Evolutionary conservation across 1,140 invertebrate species (phyloP), one percentile per base, ranked within the genome.

Genomic region (Leucophenga varia): DNA sequence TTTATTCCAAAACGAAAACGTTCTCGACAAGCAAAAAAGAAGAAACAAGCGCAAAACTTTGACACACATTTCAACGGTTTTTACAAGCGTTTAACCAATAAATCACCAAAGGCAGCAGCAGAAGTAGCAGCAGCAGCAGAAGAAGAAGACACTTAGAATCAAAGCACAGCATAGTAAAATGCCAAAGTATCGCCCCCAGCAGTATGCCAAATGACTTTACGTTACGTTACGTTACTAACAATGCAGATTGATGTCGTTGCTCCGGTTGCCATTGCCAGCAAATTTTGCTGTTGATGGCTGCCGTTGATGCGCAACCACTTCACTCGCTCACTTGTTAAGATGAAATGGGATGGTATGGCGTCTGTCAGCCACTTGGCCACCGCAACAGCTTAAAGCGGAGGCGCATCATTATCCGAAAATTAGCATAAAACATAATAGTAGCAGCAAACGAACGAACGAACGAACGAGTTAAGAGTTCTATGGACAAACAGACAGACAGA

Each of bases 41-140:
- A 28, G 12, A 12, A 28, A 28, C 25, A 28, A 28, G 25, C 25
- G 12, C 35, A 67, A 67, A 67, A 63, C 63, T 67, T 67, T 67
- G 63, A 67, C 63, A 67, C 59, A 67, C 63, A 67, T 67, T 67
- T 67, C 63, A 67, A 67, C 63, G 63, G 63, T 67, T 67, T 67
- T 67, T 67, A 67, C 63, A 67, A 67, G 47, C 63, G 38, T 67
- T 67, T 67, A 67, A 59, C 63, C 63, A 67, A 67, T 67, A 67
- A 67, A 67, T 67, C 63, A 67, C 58, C 56, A 59, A 51, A 57
- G n/a, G 47, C 50, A 34, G 8, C 6, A n/a, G 31, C 6, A 34
- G 31, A 34, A n/a, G 31, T 8, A 14, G 31, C 31, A 34, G n/a
- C 6, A 34, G 31, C 31, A 13, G n/a, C n/a, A 49, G 59, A 47